Conservation (phyloP, 2,888 invertebrate genomes). For the Cheiracanthium punctorium region DNA sequence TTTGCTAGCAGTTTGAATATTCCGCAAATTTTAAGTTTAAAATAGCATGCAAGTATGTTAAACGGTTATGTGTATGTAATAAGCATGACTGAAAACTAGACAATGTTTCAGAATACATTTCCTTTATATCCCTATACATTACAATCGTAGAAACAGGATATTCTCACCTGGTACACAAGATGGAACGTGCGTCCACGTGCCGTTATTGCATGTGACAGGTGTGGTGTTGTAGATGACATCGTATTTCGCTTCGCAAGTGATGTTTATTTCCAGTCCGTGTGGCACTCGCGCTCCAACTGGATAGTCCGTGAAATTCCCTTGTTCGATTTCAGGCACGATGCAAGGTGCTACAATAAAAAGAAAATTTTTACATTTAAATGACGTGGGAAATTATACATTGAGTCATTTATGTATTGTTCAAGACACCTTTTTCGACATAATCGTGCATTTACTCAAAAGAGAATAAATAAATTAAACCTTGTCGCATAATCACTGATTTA, state of each 20-base stretch:
- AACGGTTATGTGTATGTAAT: background rate
- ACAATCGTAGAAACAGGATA: background rate
- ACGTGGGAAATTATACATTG: too few relatives aligned
- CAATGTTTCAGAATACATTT: background rate
- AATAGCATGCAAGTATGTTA: too few relatives aligned
- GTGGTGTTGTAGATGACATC: slow-evolving; percentile 83
- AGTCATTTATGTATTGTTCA: too few relatives aligned
- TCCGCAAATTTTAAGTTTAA: too few relatives aligned
- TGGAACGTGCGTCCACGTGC: slow-evolving; percentile 96
- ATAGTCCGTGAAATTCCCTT: slow-evolving; percentile 75
- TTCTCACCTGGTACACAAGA: slow-evolving; percentile 85
- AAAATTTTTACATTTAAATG: too few relatives aligned
- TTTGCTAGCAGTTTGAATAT: too few relatives aligned
- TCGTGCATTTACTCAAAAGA: too few relatives aligned
- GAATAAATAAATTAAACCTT: too few relatives aligned
- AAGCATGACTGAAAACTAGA: background rate
- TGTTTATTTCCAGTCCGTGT: slow-evolving; percentile 84
- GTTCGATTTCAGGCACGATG: slow-evolving; percentile 85
- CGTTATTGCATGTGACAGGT: slow-evolving; percentile 91
- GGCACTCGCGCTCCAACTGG: slow-evolving; percentile 78
- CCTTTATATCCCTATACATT: background rate
- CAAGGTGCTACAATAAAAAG: slow-evolving; percentile 86
- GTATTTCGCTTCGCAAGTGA: slow-evolving; percentile 86
- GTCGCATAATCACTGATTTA: too few relatives aligned
- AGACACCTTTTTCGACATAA: too few relatives aligned